Base-by-base conservation (phyloP, 2,113 vertebrate species). In the Lontra canadensis region DNA sequence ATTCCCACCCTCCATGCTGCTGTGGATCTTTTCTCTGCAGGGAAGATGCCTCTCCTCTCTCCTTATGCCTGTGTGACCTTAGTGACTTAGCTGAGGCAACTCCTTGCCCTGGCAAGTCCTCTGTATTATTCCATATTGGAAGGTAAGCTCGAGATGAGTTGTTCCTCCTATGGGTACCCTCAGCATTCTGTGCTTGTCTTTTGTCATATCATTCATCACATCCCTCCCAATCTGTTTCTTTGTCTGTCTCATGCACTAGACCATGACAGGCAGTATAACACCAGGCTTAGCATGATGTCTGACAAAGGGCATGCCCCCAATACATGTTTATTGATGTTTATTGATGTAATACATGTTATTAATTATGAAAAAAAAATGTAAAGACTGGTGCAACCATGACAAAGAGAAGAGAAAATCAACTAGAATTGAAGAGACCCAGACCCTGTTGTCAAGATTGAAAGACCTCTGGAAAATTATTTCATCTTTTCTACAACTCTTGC, bases 201-300 rank as follows among this genome's bases (percentile, higher is more conserved):
- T 42, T 1, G 15, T 78, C 36, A n/a, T 0, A 9, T 18, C 1
- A 7, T 18, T 49, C 1, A 69, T 2, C 74, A 42, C 2, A 15
- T 8, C 31, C 34, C 55, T 73, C 49, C 81, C 31, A 2, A 34
- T 73, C 15, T 17, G 13, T 36, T 36, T 10, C 36, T 52, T 26
- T 52, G 57, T 49, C n/a, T 73, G 26, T 59, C 21, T 36, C 29
- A 10, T 44, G 49, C 18, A 4, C 36, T 4, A 23, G 36, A 7
- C 44, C 39, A 14, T 57, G 25, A 25, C 7, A 29, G n/a, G 49
- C 23, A 20, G 0, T 14, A 4, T 9, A 17, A 29, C 13, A 7
- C 49, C 17, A 34, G 7, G 71, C 42, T 44, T 10, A 49, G 23
- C 9, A 36, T 0, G 44, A 29, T 1, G 61, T 11, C 14, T 31